phyloP scores from a whole-genome alignment of 1,140 invertebrate species.

The Calephelis virginiensis region DNA sequence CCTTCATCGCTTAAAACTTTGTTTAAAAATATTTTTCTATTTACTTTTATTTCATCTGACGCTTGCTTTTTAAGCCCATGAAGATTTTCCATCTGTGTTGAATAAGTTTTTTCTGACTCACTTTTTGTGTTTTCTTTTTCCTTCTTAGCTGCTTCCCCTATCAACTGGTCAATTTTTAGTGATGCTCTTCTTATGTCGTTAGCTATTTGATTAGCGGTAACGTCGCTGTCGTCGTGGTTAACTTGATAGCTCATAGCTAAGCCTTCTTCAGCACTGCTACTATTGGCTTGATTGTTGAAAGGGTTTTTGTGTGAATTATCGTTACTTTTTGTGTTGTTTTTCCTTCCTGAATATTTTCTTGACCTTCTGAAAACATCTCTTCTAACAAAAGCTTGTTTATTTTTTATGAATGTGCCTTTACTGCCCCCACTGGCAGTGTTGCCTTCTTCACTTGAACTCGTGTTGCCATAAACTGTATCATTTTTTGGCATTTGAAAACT shows the following conservation, averaged over 20 bases:
- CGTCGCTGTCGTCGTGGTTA: slow-evolving; percentile 74
- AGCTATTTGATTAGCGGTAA: slow-evolving; percentile 79
- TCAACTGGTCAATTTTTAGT: slow-evolving; percentile 79
- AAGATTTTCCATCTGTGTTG: slow-evolving; percentile 70
- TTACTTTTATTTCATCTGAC: slow-evolving; percentile 69
- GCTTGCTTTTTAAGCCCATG: slow-evolving; percentile 73
- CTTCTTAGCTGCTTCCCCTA: slow-evolving; percentile 78
- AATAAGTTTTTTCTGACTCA: slow-evolving; percentile 67
- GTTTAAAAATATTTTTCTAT: slow-evolving; percentile 64
- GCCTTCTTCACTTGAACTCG: slow-evolving; percentile 75
- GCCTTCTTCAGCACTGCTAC: slow-evolving; percentile 77
- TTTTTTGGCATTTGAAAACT: slow-evolving; percentile 77
- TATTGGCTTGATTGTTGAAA: slow-evolving; percentile 61
- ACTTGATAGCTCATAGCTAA: slow-evolving; percentile 73
- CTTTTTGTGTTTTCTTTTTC: slow-evolving; percentile 69
- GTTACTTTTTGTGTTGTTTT: slow-evolving; percentile 75
- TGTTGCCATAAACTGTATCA: slow-evolving; percentile 70
- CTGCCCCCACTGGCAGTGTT: slow-evolving; percentile 60
- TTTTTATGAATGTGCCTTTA: slow-evolving; percentile 81
- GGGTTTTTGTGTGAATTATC: slow-evolving; percentile 69
- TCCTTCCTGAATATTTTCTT: slow-evolving; percentile 78
- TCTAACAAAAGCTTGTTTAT: slow-evolving; percentile 78
- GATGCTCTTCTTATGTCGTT: slow-evolving; percentile 77
- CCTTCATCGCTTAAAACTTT: slow-evolving; percentile 63
- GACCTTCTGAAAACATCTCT: slow-evolving; percentile 75